phyloP scores from a whole-genome alignment of 1,140 invertebrate genomes.

The Rhyacophila brunnea region DNA sequence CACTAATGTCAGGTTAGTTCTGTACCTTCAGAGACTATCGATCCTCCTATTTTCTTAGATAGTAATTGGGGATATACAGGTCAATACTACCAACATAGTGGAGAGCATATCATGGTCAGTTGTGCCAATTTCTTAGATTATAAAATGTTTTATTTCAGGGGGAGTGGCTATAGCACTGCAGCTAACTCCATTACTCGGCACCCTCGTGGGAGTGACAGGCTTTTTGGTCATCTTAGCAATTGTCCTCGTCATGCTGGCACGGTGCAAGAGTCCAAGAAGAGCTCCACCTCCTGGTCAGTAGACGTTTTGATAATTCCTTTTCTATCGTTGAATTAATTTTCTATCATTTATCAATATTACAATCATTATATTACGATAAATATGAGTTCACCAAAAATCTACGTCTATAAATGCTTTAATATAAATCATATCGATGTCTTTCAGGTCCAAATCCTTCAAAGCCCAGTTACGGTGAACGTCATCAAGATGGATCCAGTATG shows the following conservation, averaged over 20 bases:
- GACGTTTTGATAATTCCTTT: no score
- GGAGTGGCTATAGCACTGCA: conserved; percentile 26
- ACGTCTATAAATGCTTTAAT: not conserved
- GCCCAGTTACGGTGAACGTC: conserved; percentile 25
- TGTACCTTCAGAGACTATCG: no score
- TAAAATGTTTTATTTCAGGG: conserved; percentile 10
- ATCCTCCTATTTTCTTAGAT: no score
- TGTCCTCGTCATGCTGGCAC: conserved; percentile 17
- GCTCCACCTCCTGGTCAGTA: conserved; percentile 21
- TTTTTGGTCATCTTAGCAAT: conserved; percentile 24
- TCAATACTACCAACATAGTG: no score
- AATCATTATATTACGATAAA: no score
- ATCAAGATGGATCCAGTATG: conserved; percentile 32
- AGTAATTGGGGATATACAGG: no score
- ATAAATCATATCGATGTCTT: conserved; percentile 1
- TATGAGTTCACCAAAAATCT: no score
- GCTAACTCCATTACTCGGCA: conserved; percentile 23
- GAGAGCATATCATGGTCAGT: no score
- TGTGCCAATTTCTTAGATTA: no score
- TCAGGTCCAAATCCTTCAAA: conserved; percentile 27
- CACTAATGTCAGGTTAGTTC: no score
- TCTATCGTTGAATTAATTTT: no score
- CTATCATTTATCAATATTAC: no score
- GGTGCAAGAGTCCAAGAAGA: conserved; percentile 20
- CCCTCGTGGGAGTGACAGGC: conserved; percentile 19